These are phyloP conservation scores for Drosophila flavopinicola DNA, from an alignment of 2,888 invertebrate species.

Conservation along the genomic window DNA sequence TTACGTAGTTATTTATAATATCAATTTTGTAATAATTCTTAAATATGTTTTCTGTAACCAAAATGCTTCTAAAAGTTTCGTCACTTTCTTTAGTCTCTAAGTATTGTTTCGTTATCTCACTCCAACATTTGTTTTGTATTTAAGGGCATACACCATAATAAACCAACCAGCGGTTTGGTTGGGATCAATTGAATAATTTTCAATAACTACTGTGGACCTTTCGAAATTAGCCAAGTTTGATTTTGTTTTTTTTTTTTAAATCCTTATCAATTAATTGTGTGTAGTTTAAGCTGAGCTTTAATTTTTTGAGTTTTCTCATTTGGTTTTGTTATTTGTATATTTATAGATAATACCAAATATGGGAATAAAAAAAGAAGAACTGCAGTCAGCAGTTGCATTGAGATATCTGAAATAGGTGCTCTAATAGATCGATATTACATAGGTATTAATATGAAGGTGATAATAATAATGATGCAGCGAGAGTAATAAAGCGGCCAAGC, in stretches of 20 bases:
- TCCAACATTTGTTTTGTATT: slow-evolving; percentile 82
- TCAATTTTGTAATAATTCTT: slow-evolving; percentile 71
- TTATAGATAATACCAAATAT: slow-evolving; percentile 16
- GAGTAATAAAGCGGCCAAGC: slow-evolving; percentile 36
- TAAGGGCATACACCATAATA: slow-evolving; percentile 69
- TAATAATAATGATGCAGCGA: slow-evolving; percentile 40
- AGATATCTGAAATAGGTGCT: slow-evolving; percentile 29
- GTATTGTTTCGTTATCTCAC: slow-evolving; percentile 84
- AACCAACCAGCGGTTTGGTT: slow-evolving; percentile 28
- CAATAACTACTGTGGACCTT: slow-evolving; percentile 76
- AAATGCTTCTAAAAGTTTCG: slow-evolving; percentile 76
- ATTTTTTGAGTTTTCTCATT: slow-evolving; percentile 14
- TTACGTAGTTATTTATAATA: slow-evolving; percentile 61
- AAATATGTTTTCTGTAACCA: slow-evolving; percentile 70
- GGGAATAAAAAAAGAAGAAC: background rate
- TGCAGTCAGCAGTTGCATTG: slow-evolving; percentile 5
- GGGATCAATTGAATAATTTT: slow-evolving; percentile 62
- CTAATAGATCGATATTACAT: slow-evolving; percentile 33
- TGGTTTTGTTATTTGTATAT: background rate
- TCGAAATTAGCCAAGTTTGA: slow-evolving; percentile 55
- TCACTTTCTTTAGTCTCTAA: slow-evolving; percentile 80
- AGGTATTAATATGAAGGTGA: slow-evolving; percentile 18
- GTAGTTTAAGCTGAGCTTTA: slow-evolving; percentile 50
- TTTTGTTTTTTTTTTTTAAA: slow-evolving; percentile 4
- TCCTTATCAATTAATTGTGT: slow-evolving; percentile 41